A percentile compares a stretch with the other conserved stretches of the same genome.
Evolutionary conservation across 1,140 invertebrate genomes (phyloP).

Genomic region (Mya arenaria): DNA sequence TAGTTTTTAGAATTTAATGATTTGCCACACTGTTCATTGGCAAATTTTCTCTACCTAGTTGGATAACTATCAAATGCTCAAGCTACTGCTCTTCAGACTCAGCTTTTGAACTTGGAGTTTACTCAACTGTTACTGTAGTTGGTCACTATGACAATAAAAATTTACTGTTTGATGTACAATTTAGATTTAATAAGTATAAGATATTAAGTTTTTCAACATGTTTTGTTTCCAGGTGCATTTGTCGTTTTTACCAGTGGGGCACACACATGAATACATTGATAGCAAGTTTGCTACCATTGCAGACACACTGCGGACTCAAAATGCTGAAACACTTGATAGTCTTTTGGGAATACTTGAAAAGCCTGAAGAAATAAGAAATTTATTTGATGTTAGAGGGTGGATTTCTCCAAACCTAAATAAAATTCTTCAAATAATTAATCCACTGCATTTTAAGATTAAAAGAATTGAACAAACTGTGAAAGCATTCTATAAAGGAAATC

Average conservation of each 20-base stretch:
- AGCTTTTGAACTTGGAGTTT: too few species aligned
- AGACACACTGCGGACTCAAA: constrained; percentile 37
- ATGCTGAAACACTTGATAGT: constrained; percentile 37
- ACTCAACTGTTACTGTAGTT: too few species aligned
- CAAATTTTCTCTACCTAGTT: too few species aligned
- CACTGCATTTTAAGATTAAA: constrained; percentile 29
- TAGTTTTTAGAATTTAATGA: too few species aligned
- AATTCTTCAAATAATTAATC: constrained; percentile 15
- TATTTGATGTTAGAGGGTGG: constrained; percentile 43
- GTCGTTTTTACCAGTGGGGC: constrained; percentile 55
- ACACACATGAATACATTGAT: constrained; percentile 61
- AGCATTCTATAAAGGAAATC: constrained; percentile 24
- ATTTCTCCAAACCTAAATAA: not conserved
- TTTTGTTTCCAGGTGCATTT: constrained; percentile 50
- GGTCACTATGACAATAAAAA: too few species aligned
- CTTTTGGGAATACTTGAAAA: not conserved
- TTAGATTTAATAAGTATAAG: too few species aligned
- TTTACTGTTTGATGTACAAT: too few species aligned
- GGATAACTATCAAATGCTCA: too few species aligned
- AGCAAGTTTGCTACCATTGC: constrained; percentile 43
- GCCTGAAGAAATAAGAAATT: not conserved
- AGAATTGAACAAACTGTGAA: not conserved
- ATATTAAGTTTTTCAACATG: too few species aligned
- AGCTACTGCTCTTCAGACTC: too few species aligned
- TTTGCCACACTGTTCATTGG: too few species aligned